Percentiles rank a stretch among this genome's conserved stretches.
Conservation (phyloP, 1,140 invertebrate species). For the Elymnias hypermnestra region DNA sequence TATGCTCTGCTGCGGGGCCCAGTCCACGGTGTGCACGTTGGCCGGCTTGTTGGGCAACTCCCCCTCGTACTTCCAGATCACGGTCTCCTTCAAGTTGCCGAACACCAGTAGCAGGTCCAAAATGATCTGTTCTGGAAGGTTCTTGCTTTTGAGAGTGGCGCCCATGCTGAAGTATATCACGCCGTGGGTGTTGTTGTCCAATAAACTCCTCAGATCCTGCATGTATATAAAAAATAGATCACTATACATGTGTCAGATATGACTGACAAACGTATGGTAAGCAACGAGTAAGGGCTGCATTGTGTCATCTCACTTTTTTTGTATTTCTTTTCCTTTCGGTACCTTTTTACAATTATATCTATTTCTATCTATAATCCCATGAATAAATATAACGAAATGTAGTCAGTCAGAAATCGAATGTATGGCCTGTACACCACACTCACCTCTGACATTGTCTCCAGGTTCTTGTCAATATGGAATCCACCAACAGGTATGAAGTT, state of each 20-base stretch:
- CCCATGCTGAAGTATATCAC: constrained; percentile 81
- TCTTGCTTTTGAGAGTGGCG: constrained; percentile 75
- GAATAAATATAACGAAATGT: no score
- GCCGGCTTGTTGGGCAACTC: constrained; percentile 66
- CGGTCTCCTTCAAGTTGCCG: constrained; percentile 74
- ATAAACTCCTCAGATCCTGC: constrained; percentile 72
- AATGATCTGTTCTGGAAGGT: constrained; percentile 66
- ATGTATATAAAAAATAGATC: no score
- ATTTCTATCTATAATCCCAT: no score
- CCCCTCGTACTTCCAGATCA: constrained; percentile 83
- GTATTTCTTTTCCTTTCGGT: no score
- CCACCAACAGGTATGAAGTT: constrained; percentile 33
- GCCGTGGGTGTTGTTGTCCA: constrained; percentile 76
- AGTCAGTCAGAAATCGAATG: no score
- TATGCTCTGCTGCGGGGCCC: constrained; percentile 84
- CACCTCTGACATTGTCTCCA: constrained; percentile 30
- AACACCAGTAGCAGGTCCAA: constrained; percentile 74
- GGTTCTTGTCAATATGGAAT: constrained; percentile 26
- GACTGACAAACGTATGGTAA: no score
- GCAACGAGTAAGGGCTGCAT: no score
- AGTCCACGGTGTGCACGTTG: constrained; percentile 81
- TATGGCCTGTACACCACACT: no score
- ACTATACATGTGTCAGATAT: no score
- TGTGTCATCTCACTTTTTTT: no score
- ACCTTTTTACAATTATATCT: no score